Evolutionary conservation across 1,140 invertebrate genomes (phyloP), one percentile per base, ranked within the genome.

Genomic region (Drosophila watanabei): DNA sequence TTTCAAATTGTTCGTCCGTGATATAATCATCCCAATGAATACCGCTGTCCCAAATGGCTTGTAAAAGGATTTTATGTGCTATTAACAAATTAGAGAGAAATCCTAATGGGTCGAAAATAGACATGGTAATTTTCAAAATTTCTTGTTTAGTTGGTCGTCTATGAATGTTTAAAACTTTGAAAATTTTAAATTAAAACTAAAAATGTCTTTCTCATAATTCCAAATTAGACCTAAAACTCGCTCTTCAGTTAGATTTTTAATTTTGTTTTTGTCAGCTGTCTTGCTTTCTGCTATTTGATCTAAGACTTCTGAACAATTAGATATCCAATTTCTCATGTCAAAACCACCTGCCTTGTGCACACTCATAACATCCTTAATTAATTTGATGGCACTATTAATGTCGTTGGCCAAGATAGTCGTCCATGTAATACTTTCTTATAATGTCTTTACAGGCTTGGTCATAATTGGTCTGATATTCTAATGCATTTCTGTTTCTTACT

Each of bases 251-350:
- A 54, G 13, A 20, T 32, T 65, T 54, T 43, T 65, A n/a, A 43
- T 32, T 56, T 59, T 20, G n/a, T n/a, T n/a, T n/a, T n/a, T n/a
- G n/a, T n/a, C n/a, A n/a, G n/a, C n/a, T n/a, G n/a, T n/a, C n/a
- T n/a, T n/a, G n/a, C n/a, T n/a, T n/a, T n/a, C n/a, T n/a, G n/a
- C n/a, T n/a, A 61, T 32, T 30, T 20, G n/a, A 28, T 69, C 37
- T n/a, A 69, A 24, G 45, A 75, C 64, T 39, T 75, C 64, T 24
- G 32, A 13, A 9, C 48, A 68, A 18, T 75, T 69, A 2, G 49
- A 75, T 39, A 69, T 41, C 63, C 57, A 75, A 32, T 75, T 75
- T 28, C 71, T 37, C 41, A 75, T 75, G n/a, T 69, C 24, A 35
- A 75, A 75, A 14, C 64, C 64, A 46, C 33, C 57, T 32, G 24